Base-by-base conservation (phyloP, 2,113 vertebrate genomes). In the Ciconia maguari region DNA sequence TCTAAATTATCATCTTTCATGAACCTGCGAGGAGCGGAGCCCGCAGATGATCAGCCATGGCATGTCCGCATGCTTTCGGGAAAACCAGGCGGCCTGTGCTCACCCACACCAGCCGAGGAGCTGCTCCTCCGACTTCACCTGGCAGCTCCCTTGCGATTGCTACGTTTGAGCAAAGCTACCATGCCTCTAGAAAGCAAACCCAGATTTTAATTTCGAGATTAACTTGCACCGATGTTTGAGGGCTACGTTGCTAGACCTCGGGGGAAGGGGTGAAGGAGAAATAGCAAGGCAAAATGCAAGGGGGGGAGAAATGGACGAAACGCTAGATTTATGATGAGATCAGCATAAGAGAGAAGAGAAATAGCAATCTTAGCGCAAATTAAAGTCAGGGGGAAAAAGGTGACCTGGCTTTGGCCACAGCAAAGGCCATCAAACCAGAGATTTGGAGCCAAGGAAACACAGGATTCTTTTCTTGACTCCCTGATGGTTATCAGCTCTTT, bases 41-140 rank as follows among this genome's bases (percentile, higher is more conserved):
- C 41, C 2, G 1, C n/a, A 10, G 48, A 27, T 22, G 30, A 72
- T 38, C n/a, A n/a, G 14, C 26, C 1, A 1, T 1, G 1, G 9
- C 27, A 51, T 27, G 24, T 34, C 52, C 3, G 1, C 13, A 4
- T 18, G 41, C 8, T 72, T 61, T 83, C 1, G 6, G 32, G 48
- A 46, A 85, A 77, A 60, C 7, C 9, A 36, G 6, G 14, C 49
- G 27, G 11, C 49, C 51, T 38, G 38, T 18, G 36, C 41, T 46
- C 27, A n/a, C 8, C 30, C 29, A 15, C 34, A 7, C 1, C 26
- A 41, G 64, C 55, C 11, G 5, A 60, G 55, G n/a, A 44, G 38
- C 49, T 69, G 70, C 25, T 13, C 48, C 27, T 86, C 44, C 0
- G 1, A 27, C 49, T 29, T 58, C 38, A 16, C 41, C 16, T 32